Conservation (phyloP, 2,113 vertebrate species). For the zebrafish (Danio rerio) region DNA sequence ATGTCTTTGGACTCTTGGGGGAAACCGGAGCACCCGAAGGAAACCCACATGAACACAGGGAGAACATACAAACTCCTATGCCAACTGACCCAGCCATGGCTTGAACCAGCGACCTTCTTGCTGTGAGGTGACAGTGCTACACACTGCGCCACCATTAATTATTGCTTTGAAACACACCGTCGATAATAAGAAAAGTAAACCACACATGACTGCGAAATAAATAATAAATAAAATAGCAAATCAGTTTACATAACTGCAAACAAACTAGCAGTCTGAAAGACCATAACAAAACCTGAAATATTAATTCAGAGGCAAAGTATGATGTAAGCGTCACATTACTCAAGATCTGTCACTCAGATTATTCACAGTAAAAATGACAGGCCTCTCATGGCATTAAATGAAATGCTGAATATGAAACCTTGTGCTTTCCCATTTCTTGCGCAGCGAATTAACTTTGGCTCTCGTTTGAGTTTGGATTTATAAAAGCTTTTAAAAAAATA, state of each 20-base stretch:
- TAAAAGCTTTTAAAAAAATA: slow-evolving; percentile 25
- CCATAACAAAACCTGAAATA: slow-evolving; percentile 35
- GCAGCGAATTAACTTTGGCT: not conserved
- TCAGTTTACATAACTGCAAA: not conserved
- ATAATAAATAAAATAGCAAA: not conserved
- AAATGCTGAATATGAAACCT: not conserved
- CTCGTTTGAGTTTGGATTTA: not conserved
- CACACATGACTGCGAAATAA: not conserved
- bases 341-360: slow-evolving; percentile 21
- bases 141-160: too few species aligned
- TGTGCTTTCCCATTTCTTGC: not conserved
- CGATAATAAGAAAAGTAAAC: not conserved
- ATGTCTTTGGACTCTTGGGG: too few species aligned
- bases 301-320: slow-evolving; percentile 42
- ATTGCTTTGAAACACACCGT: not conserved
- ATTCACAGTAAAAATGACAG: slow-evolving; percentile 29
- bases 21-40: too few species aligned
- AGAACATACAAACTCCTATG: too few species aligned
- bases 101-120: too few species aligned
- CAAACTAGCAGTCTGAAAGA: not conserved
- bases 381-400: not conserved
- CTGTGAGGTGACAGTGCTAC: too few species aligned
- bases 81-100: too few species aligned
- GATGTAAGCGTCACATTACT: slow-evolving; percentile 22
- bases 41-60: too few species aligned